phyloP scores from a whole-genome alignment of 2,797 vertebrate species.

The Lepus townsendii region DNA sequence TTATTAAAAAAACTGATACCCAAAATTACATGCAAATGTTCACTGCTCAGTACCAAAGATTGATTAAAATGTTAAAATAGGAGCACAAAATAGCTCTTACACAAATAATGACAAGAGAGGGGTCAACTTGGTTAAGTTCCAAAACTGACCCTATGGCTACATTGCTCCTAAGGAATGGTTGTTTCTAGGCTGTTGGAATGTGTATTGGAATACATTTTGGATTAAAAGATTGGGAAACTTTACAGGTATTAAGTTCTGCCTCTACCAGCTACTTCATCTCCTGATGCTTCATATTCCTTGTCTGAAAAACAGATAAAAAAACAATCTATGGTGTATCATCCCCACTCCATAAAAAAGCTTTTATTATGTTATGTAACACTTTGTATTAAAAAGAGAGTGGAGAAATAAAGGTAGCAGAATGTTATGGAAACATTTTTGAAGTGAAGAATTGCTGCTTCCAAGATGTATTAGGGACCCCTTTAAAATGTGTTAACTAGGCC shows the following conservation, averaged over 20 bases:
- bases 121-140: neutral
- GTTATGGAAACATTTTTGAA: neutral
- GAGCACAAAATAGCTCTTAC: neutral
- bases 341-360: no score
- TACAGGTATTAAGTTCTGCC: neutral
- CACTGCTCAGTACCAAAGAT: neutral
- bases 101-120: neutral
- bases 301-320: neutral
- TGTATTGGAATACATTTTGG: neutral
- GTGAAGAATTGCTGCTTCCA: neutral
- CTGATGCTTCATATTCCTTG: neutral
- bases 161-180: neutral
- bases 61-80: slow-evolving; percentile 31
- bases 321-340: neutral
- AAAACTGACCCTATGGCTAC: neutral
- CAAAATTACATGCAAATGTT: neutral
- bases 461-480: neutral
- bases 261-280: neutral
- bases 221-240: neutral
- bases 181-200: neutral
- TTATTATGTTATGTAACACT: neutral
- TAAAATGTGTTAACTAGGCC: neutral
- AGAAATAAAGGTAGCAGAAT: neutral
- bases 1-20: neutral
- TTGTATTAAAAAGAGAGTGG: neutral